These are phyloP conservation scores for Lates calcarifer DNA, from an alignment of 2,113 vertebrate genomes.

Conservation along the genomic window DNA sequence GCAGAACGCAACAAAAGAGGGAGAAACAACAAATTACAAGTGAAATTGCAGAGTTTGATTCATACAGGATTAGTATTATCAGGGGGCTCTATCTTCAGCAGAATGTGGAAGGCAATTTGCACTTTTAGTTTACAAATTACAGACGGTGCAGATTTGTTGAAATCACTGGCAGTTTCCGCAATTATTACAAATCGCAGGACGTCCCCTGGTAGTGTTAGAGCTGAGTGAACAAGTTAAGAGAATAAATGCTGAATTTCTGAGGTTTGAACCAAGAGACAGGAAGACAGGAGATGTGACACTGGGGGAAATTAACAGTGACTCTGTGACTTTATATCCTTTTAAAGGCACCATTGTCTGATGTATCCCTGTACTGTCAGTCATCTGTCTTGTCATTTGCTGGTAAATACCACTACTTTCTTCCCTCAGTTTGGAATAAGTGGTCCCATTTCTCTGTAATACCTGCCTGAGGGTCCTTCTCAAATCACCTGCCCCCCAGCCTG, in stretches of 20 bases:
- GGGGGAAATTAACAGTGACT: background rate
- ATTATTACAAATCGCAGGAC: constrained; percentile 45
- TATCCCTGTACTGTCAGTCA: background rate
- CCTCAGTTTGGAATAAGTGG: no score
- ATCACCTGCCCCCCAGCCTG: background rate
- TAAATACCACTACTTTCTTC: no score
- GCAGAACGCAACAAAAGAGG: background rate
- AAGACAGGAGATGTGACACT: background rate
- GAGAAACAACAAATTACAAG: constrained; percentile 1
- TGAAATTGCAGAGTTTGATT: constrained; percentile 44
- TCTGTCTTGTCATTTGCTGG: background rate
- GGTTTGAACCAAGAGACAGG: background rate
- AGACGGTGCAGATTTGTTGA: constrained; percentile 33
- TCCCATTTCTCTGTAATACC: background rate
- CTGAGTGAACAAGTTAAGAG: constrained; percentile 14
- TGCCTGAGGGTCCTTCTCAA: no score
- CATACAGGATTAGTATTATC: constrained; percentile 27
- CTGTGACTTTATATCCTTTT: background rate
- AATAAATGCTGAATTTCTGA: background rate
- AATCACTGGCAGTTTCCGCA: constrained; percentile 33
- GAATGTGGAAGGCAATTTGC: constrained; percentile 28
- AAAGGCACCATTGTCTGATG: background rate
- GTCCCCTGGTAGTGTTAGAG: background rate
- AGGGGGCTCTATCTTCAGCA: background rate
- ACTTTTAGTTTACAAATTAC: constrained; percentile 38